Percentiles rank a stretch among this genome's conserved stretches.
phyloP scores from a whole-genome alignment of 1,140 invertebrate species.

The Cryptotermes secundus region DNA sequence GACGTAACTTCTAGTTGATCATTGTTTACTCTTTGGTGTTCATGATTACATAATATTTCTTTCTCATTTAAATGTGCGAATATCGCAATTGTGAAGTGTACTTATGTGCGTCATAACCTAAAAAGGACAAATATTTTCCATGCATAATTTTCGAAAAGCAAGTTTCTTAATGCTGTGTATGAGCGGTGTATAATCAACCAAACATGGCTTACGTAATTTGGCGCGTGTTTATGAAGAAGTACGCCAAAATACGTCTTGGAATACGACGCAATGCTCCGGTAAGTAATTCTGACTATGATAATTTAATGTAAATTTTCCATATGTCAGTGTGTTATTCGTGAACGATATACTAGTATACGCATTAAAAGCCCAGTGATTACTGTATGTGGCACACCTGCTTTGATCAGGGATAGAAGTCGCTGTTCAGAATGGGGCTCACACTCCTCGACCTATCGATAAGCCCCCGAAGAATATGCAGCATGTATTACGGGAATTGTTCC shows the following conservation, averaged over 20 bases:
- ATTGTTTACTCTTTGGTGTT: neutral
- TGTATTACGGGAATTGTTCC: too few relatives aligned
- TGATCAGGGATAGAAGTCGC: too few relatives aligned
- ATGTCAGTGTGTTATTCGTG: too few relatives aligned
- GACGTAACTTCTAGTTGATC: neutral
- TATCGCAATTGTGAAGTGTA: neutral
- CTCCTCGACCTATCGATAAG: too few relatives aligned
- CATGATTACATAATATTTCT: neutral
- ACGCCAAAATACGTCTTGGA: constrained; percentile 52
- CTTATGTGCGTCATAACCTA: neutral
- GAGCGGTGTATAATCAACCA: neutral
- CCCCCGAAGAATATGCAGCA: too few relatives aligned
- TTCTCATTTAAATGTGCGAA: neutral
- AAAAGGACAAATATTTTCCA: neutral
- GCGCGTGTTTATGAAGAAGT: constrained; percentile 54
- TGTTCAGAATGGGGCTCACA: too few relatives aligned
- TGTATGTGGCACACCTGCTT: too few relatives aligned
- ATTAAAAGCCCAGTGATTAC: too few relatives aligned
- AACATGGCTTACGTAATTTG: constrained; percentile 53
- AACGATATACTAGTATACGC: too few relatives aligned
- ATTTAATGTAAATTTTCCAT: too few relatives aligned
- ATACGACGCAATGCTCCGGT: constrained; percentile 37
- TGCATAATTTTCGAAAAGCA: neutral
- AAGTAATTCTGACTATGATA: neutral
- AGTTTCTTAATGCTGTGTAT: neutral